These are phyloP conservation scores for Brassicogethes aeneus DNA, from an alignment of 2,888 invertebrate species.

Conservation along the genomic window DNA sequence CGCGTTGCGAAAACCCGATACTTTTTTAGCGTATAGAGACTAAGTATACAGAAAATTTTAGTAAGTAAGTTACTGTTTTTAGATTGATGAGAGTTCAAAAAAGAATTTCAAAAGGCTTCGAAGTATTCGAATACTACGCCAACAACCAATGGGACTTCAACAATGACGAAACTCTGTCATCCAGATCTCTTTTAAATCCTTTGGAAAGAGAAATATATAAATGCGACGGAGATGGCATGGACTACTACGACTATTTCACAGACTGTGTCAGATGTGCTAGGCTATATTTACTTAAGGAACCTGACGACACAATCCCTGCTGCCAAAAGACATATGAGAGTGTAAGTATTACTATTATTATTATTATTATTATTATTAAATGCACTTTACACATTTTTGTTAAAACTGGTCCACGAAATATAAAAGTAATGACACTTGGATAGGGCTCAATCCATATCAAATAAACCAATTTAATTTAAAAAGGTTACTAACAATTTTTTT, in stretches of 20 bases:
- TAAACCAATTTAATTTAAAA: too few species aligned
- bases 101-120: constrained; percentile 76
- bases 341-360: constrained; percentile 44
- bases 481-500: constrained; percentile 5
- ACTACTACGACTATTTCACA: constrained; percentile 74
- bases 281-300: constrained; percentile 72
- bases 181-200: constrained; percentile 54
- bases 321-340: constrained; percentile 71
- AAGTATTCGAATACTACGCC: constrained; percentile 86
- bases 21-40: too few species aligned
- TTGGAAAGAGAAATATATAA: constrained; percentile 58
- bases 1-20: too few species aligned
- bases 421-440: too few species aligned
- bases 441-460: too few species aligned
- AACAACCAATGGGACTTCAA: constrained; percentile 87
- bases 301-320: constrained; percentile 69
- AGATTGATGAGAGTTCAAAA: constrained; percentile 77
- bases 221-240: constrained; percentile 60
- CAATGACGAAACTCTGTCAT: constrained; percentile 52
- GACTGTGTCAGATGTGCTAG: constrained; percentile 74
- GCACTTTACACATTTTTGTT: too few species aligned
- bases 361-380: neutral
- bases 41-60: too few species aligned
- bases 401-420: too few species aligned
- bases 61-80: too few species aligned